Evolutionary conservation across 2,113 vertebrate species (phyloP).

Genomic region (Picathartes gymnocephalus): DNA sequence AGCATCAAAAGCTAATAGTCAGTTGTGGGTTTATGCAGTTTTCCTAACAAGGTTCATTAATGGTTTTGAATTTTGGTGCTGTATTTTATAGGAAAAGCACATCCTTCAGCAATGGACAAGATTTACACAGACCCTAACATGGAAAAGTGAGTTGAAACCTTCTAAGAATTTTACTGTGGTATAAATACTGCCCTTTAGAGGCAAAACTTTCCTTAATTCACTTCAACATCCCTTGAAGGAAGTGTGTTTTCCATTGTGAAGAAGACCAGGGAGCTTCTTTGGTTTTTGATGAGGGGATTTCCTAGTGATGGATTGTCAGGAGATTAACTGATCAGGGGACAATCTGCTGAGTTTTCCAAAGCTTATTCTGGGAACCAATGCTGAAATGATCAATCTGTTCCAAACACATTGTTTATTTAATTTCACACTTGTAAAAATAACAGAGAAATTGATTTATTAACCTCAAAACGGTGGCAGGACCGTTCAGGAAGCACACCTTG

Average conservation of each 20-base stretch:
- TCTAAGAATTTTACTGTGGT: not conserved
- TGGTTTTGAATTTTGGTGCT: not conserved
- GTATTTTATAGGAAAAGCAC: constrained; percentile 15
- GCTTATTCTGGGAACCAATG: not conserved
- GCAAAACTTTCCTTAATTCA: not conserved
- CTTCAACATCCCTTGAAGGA: not conserved
- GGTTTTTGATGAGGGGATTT: not conserved
- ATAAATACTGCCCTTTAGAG: not conserved
- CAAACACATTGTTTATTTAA: not conserved
- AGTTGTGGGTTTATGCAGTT: not conserved
- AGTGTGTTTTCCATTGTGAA: not conserved
- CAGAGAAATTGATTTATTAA: not conserved
- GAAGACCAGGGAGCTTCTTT: not conserved
- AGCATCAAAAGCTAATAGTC: not conserved
- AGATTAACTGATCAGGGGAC: accelerated
- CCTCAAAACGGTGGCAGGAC: not conserved
- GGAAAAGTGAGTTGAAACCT: constrained; percentile 71
- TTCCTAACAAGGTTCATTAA: not conserved
- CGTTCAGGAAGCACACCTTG: not conserved
- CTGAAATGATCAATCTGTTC: not conserved
- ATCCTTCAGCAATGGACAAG: constrained; percentile 66
- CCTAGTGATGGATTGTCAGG: not conserved
- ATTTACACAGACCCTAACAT: constrained; percentile 44
- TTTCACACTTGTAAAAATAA: not conserved
- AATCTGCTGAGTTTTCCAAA: not conserved